Base-by-base conservation (phyloP, 2,797 vertebrate genomes). In the Hozukius guyotensis region DNA sequence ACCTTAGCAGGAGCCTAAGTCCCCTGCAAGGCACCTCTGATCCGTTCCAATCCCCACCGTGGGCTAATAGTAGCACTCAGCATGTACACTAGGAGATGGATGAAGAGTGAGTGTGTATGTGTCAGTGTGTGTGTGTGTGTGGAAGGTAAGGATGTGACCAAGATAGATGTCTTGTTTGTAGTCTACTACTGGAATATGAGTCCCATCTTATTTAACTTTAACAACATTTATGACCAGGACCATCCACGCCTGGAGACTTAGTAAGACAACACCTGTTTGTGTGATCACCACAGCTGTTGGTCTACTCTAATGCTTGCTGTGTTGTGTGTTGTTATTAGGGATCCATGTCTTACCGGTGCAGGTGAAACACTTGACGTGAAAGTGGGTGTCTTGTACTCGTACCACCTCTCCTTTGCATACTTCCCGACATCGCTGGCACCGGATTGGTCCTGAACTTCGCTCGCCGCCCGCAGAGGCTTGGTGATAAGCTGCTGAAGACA, bases 361-460 rank as follows among this genome's bases (percentile, higher is more conserved):
- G 93, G 98, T 99, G 97, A 99, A 99, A 93, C 99, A 99, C 93
- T 97, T 97, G 94, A 99, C 97, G 84, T 99, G 99, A 91, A 99
- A 99, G 94, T 99, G 98, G 78, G 97, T 97, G 66, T 96, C 97
- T 91, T 99, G 98, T 74, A 99, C 98, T 0, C 99, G 97, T 20
- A 99, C 98, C 86, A 99, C 99, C 92, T 99, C 99, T 13, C 99
- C 99, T 94, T 98, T 99, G 94, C 99, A 99, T 57, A 96, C 94
- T 86, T 98, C 98, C 82, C 97, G 96, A 0, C 99, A 99, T 67
- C 97, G 96, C 89, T 97, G 98, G 94, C 99, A 99, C 75, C 97
- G 97, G 94, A 99, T 99, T 72, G 96, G 92, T 16, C 88, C 96
- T 68, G 97, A 94, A 92, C 95, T 90, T 85, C 94, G 95, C 22